phyloP scores from a whole-genome alignment of 2,888 invertebrate genomes.

The Pegoplata infirma region DNA sequence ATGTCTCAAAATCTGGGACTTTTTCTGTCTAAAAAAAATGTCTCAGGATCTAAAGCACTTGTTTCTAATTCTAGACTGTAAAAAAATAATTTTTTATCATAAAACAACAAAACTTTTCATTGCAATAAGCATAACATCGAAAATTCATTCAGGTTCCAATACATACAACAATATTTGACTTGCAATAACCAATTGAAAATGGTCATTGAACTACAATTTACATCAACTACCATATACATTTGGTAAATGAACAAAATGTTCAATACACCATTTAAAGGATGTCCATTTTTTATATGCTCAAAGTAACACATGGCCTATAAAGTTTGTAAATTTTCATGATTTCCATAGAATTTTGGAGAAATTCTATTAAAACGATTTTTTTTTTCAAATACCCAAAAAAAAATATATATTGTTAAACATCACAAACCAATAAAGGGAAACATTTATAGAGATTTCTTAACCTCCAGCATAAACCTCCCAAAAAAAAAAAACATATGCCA shows the following conservation, averaged over 20 bases:
- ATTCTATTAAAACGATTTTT: not conserved
- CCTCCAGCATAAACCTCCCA: not conserved
- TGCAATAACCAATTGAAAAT: too few species aligned
- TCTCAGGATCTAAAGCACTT: too few species aligned
- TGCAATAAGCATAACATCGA: too few species aligned
- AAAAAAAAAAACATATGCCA: slow-evolving; percentile 68
- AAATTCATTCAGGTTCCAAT: too few species aligned
- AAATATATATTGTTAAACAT: not conserved
- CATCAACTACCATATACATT: not conserved
- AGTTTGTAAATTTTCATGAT: not conserved
- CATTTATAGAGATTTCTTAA: slow-evolving; percentile 1
- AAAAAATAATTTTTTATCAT: too few species aligned
- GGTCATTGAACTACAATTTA: too few species aligned
- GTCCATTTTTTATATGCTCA: not conserved
- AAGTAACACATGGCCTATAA: slow-evolving; percentile 8
- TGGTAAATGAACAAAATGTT: not conserved
- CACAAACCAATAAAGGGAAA: slow-evolving; percentile 20
- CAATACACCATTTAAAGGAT: not conserved
- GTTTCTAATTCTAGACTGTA: too few species aligned
- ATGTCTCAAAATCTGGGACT: too few species aligned
- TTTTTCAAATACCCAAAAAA: not conserved
- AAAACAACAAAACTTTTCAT: too few species aligned
- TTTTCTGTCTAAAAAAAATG: too few species aligned
- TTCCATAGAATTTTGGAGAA: not conserved
- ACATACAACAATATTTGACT: too few species aligned